Percentiles rank a stretch among this genome's conserved stretches.
These are phyloP conservation scores for Ephydatia muelleri DNA, from an alignment of 37 sponge, comb jelly and placozoan genomes.

Conservation along the genomic window DNA sequence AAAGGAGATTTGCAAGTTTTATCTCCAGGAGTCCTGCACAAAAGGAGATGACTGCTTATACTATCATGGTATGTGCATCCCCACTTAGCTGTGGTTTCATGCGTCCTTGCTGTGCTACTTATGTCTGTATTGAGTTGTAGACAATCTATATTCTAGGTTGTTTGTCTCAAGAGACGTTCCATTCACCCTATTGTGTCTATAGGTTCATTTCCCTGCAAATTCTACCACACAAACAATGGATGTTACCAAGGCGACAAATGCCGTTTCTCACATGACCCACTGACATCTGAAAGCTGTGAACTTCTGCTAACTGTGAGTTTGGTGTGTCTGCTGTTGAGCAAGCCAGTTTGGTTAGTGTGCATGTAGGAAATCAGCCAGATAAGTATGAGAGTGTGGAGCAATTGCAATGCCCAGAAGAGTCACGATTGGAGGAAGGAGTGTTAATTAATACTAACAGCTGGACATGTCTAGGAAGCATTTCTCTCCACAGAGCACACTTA, in stretches of 20 bases:
- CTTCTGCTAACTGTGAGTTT: slow-evolving; percentile 54
- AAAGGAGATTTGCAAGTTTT: slow-evolving; percentile 89
- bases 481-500: no score
- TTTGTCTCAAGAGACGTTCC: neutral
- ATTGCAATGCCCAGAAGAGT: no score
- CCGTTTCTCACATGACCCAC: slow-evolving; percentile 85
- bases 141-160: neutral
- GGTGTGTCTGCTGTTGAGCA: neutral
- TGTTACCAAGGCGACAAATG: slow-evolving; percentile 84
- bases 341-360: no score
- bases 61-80: slow-evolving; percentile 66
- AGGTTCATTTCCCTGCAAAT: slow-evolving; percentile 91
- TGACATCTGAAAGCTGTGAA: slow-evolving; percentile 71
- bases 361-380: no score
- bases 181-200: neutral
- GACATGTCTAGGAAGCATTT: no score
- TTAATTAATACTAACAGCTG: no score
- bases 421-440: no score
- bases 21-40: slow-evolving; percentile 70
- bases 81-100: neutral
- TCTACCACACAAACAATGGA: slow-evolving; percentile 55
- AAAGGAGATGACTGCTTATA: slow-evolving; percentile 83
- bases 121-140: neutral
- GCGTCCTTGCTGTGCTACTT: neutral
- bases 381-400: no score